Percentiles rank a stretch among this genome's conserved stretches.
Evolutionary conservation across 2,888 invertebrate genomes (phyloP).

Genomic region (Seira ritae): DNA sequence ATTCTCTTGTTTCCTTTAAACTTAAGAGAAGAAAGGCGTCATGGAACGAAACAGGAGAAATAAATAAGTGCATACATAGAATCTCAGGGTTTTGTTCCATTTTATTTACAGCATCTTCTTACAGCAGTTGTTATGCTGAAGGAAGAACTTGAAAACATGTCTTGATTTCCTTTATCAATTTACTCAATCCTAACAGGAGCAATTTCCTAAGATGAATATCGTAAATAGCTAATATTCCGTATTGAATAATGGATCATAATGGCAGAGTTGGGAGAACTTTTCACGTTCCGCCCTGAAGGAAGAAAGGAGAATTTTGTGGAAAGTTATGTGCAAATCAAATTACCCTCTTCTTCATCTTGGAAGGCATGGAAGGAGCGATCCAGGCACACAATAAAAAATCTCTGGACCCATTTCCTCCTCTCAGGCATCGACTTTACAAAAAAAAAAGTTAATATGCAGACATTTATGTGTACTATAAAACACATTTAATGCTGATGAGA

Average conservation of each 20-base stretch:
- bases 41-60: background rate
- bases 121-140: no score
- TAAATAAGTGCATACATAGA: background rate
- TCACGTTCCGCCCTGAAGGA: background rate
- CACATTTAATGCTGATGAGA: background rate
- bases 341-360: background rate
- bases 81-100: background rate
- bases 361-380: background rate
- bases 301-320: background rate
- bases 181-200: background rate
- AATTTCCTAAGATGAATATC: constrained; percentile 7
- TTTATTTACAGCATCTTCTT: background rate
- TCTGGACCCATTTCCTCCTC: background rate
- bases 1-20: background rate
- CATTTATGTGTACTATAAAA: background rate
- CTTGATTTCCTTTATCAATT: background rate
- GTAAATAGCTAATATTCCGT: constrained; percentile 3
- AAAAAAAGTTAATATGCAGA: constrained; percentile 35
- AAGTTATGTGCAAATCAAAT: constrained; percentile 6
- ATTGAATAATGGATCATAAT: constrained; percentile 11
- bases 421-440: constrained; percentile 1
- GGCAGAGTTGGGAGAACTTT: background rate
- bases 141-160: no score
- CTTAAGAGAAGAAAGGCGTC: background rate
- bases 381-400: background rate